Base-by-base conservation (phyloP, 2,888 invertebrate species). In the Pristionchus maxplancki region DNA sequence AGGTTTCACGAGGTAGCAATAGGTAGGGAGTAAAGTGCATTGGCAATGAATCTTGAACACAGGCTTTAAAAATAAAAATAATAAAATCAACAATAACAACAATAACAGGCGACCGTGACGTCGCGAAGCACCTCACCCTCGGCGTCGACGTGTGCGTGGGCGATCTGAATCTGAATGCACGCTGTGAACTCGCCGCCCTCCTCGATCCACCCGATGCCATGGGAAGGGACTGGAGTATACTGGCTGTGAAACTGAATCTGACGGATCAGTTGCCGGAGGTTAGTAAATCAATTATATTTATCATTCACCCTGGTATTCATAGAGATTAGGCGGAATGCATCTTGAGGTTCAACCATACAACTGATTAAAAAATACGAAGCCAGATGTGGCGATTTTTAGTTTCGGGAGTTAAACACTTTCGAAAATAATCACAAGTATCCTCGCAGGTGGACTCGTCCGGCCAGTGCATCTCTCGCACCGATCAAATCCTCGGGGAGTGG, bases 91-190 rank as follows among this genome's bases (percentile, higher is more conserved):
- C 6, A 20, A 24, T n/a, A n/a, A n/a, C n/a, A n/a, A n/a, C n/a
- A n/a, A n/a, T n/a, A n/a, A n/a, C 28, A 88, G 88, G 88, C 93
- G 94, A 95, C 24, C 94, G 95, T n/a, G 95, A 96, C 90, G 95
- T 96, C 85, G 94, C 95, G 24, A 92, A 94, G 37, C 93, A 94
- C 64, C 93, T 96, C 83, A 95, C 95, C 1, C 94, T 96, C 91
- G 96, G 96, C n/a, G 95, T 96, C 90, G 96, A 96, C 89, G 95
- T 96, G 83, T 96, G 96, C 89, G 96, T 96, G 15, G 92, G 96
- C 64, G 95, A 96, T 88, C 95, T 97, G 53, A 96, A 96, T 64
- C 95, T 96, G 28, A 91, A 91, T 48, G 90, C 90, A n/a, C 87
- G 92, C 28, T 91, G 95, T 90, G 93, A 95, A 88, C 93, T 96